Evolutionary conservation across 2,113 vertebrate genomes (phyloP), one percentile per base, ranked within the genome.

Genomic region (Trichomycterus rosablanca): DNA sequence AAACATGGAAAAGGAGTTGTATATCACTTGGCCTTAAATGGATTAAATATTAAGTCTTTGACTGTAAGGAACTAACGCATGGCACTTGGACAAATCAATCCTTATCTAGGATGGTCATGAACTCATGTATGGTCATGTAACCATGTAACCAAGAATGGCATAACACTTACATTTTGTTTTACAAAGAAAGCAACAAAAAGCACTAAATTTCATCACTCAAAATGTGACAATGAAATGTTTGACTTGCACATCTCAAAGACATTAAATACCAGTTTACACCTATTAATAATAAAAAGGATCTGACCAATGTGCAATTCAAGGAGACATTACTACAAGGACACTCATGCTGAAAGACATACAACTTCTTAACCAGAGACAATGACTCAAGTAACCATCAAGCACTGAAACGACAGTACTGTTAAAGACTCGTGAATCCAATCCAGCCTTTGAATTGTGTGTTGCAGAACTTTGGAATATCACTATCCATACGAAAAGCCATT

Each of bases 191-290:
- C 50, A 7, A 55, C 46, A 50, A n/a, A 18, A 48, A 58, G 59
- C 53, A 58, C 59, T 63, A 40, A 52, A 9, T 19, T 60, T 26
- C 20, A 18, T 20, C 20, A 34, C n/a, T 37, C 45, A 62, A 59
- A 63, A 68, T 72, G 59, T 67, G 59, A 72, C 63, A 48, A 51
- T 20, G n/a, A 62, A 42, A 37, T 50, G 46, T 53, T 23, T 52
- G n/a, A 22, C 52, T 53, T 45, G 20, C 39, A 53, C 45, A 56
- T 32, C 51, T 24, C 19, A 34, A 26, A 63, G 56, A 44, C 32
- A 37, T 46, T 54, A 59, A 11, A 55, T 49, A 53, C 39, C 34
- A 40, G 19, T 15, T 46, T 28, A 63, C 32, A 20, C 18, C 39
- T 45, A 39, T 26, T 49, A 10, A 50, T 12, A 44, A 32, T 61